Base-by-base conservation (phyloP, 2,113 vertebrate species). In the Camelus bactrianus region DNA sequence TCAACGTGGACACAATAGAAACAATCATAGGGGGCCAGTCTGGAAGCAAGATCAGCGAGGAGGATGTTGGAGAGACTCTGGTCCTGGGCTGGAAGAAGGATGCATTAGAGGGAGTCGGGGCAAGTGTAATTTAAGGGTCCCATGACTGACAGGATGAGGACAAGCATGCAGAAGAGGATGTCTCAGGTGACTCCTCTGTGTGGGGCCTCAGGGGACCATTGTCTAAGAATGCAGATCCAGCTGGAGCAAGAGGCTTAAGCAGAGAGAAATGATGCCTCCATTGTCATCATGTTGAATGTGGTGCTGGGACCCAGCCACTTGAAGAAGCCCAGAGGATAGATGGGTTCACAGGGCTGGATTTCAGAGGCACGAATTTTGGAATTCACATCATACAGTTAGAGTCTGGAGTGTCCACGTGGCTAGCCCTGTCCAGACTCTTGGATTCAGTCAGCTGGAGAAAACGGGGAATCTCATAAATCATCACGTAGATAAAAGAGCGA, bases 401-500 rank as follows among this genome's bases (percentile, higher is more conserved):
- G 32, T 89, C 54, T 35, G 56, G 30, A 52, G 60, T 54, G 22
- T 86, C 28, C 28, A 13, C 1, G 28, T 58, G 58, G 54, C 67
- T 5, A 3, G 20, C 54, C 48, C 85, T 70, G 48, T 52, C 65
- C 4, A 62, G 50, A 56, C 6, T 54, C 30, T 20, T 50, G 89
- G 75, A 96, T 97, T 97, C 87, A 96, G 93, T 95, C 93, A 98
- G 75, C 94, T 90, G 94, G 96, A 98, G 98, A 96, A 96, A 98
- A 92, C 46, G 52, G 56, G 92, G 84, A 89, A 82, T 93, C 93
- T 97, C 96, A 97, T 98, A 98, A 98, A 98, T 98, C 97, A 97
- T 97, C 92, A 91, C 90, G 86, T 96, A 98, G 98, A 98, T 98
- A 98, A 98, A 98, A 98, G 98, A 97, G 93, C 73, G 92, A 97